Percentiles rank a stretch among this genome's conserved stretches.
Conservation (phyloP, 1,140 invertebrate genomes). For the Heliconius congener region DNA sequence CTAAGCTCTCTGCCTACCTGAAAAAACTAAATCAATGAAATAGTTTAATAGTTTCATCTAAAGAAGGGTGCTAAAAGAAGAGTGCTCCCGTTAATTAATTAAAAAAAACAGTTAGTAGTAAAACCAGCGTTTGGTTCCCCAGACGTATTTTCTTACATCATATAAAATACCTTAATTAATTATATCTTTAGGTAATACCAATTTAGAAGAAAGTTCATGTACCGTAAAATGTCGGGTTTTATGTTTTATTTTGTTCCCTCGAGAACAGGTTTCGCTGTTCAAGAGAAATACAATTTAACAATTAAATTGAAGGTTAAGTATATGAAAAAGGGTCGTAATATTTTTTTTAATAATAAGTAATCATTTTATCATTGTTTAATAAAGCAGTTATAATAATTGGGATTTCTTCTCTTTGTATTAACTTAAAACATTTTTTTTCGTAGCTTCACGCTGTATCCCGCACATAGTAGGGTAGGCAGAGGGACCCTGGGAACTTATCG, state of each 20-base stretch:
- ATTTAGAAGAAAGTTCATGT: conserved; percentile 22
- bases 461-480: too few species aligned
- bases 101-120: not conserved
- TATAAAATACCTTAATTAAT: conserved; percentile 9
- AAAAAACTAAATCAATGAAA: too few species aligned
- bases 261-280: conserved; percentile 7
- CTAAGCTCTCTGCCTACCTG: too few species aligned
- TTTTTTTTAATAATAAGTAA: not conserved
- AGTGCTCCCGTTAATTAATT: too few species aligned
- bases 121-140: not conserved
- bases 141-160: not conserved
- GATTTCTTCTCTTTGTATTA: too few species aligned
- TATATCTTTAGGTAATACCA: conserved; percentile 10
- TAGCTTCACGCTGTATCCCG: too few species aligned
- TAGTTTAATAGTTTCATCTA: too few species aligned
- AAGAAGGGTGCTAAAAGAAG: too few species aligned
- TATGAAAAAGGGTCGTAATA: not conserved
- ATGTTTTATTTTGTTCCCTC: conserved; percentile 14
- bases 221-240: conserved; percentile 20
- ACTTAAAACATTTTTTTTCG: too few species aligned
- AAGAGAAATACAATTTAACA: conserved; percentile 7
- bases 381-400: too few species aligned
- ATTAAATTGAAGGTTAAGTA: not conserved
- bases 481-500: too few species aligned
- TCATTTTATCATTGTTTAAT: not conserved